Conservation (phyloP, 2,113 vertebrate genomes). For the Sardina pilchardus region DNA sequence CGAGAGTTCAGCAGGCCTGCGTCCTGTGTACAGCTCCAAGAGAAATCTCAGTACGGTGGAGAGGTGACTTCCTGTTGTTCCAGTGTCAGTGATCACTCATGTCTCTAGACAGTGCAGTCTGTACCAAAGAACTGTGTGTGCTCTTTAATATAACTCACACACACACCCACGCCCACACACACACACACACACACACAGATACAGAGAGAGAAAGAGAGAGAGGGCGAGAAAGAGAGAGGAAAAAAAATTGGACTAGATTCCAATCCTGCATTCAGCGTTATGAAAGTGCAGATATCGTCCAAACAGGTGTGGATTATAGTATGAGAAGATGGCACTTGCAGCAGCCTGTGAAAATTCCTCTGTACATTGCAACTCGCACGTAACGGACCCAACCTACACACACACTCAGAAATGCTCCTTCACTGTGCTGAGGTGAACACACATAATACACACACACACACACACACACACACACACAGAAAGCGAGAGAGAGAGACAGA, state of each 20-base stretch:
- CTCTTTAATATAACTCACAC: not conserved
- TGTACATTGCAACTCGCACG: not conserved
- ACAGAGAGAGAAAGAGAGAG: too few relatives aligned
- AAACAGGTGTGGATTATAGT: not conserved
- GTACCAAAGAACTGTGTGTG: constrained; percentile 24
- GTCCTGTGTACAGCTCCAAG: too few relatives aligned
- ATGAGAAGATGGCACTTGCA: not conserved
- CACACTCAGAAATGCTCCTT: not conserved
- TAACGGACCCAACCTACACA: not conserved
- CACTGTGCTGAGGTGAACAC: not conserved
- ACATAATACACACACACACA: not conserved
- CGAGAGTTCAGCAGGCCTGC: too few relatives aligned
- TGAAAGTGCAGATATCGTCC: not conserved
- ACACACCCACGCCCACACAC: too few relatives aligned
- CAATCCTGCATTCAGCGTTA: not conserved
- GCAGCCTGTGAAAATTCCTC: constrained; percentile 11
- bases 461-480: not conserved
- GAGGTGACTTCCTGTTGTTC: constrained; percentile 29
- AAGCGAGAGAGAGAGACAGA: not conserved
- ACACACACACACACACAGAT: too few relatives aligned
- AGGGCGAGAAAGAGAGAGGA: not conserved
- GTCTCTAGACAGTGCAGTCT: not conserved
- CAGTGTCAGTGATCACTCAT: not conserved
- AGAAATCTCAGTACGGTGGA: constrained; percentile 1
- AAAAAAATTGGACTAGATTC: constrained; percentile 4